phyloP scores from a whole-genome alignment of 2,888 invertebrate species.

The Cetonia aurata region DNA sequence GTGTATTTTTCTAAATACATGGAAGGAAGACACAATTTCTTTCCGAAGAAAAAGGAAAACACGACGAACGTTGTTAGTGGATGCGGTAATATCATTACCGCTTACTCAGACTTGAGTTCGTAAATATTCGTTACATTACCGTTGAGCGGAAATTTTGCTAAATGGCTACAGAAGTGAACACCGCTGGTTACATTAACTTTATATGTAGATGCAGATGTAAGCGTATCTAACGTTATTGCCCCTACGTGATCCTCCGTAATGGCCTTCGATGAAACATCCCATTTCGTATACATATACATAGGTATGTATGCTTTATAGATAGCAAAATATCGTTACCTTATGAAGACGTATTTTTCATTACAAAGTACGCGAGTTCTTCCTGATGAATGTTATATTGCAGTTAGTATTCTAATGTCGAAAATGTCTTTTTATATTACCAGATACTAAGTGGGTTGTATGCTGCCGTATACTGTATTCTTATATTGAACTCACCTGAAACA shows the following conservation, averaged over 20 bases:
- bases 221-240: not conserved
- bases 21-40: not conserved
- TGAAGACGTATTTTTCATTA: no score
- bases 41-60: not conserved
- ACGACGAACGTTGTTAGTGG: not conserved
- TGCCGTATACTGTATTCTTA: no score
- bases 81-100: not conserved
- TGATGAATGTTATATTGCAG: no score
- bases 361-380: no score
- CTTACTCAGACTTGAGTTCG: not conserved
- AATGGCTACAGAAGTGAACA: not conserved
- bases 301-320: no score
- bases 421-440: no score
- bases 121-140: constrained; percentile 1
- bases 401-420: no score
- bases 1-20: not conserved
- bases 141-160: not conserved
- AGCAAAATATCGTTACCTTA: no score
- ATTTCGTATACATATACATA: no score
- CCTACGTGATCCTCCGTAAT: not conserved
- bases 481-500: no score
- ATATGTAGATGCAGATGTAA: not conserved
- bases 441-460: no score
- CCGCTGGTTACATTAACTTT: not conserved
- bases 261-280: not conserved